Evolutionary conservation across 2,113 vertebrate genomes (phyloP).

Genomic region (Bubo scandiacus): DNA sequence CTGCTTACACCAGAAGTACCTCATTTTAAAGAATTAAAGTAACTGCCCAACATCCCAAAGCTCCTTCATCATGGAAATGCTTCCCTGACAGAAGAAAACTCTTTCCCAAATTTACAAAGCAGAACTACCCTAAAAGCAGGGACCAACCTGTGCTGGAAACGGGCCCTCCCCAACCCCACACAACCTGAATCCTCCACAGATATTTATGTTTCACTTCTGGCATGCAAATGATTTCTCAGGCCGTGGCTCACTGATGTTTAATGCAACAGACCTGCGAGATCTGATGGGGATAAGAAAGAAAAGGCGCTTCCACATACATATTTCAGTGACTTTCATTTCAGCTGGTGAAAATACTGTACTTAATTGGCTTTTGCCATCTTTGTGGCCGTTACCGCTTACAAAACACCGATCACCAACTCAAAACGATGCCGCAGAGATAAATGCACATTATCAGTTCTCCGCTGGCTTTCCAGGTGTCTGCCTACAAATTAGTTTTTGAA

Average conservation of each 20-base stretch:
- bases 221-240: not conserved
- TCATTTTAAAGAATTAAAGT: not conserved
- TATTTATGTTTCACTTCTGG: not conserved
- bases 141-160: rapidly evolving
- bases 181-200: not conserved
- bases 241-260: not conserved
- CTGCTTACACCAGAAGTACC: not conserved
- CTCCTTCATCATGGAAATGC: not conserved
- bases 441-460: not conserved
- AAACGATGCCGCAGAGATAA: not conserved
- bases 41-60: not conserved
- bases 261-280: not conserved
- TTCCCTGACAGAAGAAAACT: not conserved
- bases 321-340: not conserved
- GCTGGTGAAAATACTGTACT: not conserved
- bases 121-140: not conserved
- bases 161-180: not conserved
- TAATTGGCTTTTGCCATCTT: slow-evolving; percentile 17
- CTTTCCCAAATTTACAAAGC: not conserved
- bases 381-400: not conserved
- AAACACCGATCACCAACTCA: not conserved
- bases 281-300: not conserved
- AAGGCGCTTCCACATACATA: not conserved
- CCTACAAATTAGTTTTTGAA: not conserved
- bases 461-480: not conserved